Evolutionary conservation across 1,140 invertebrate genomes (phyloP).

Genomic region (Parasteatoda tepidariorum): DNA sequence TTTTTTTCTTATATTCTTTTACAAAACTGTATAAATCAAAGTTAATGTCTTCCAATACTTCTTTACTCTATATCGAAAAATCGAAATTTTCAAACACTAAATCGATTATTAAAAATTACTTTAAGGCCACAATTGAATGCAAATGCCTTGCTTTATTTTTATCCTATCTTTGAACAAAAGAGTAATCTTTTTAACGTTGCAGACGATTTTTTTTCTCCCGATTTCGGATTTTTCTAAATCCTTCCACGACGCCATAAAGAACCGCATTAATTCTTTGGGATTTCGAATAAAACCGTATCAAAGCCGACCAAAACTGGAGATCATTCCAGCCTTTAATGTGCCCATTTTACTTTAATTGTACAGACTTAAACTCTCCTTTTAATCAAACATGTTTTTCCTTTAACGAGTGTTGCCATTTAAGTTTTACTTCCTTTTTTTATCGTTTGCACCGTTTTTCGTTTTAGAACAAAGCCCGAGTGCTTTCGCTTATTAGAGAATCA

Average conservation of each 20-base stretch:
- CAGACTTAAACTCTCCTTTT: not conserved
- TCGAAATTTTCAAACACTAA: constrained; percentile 23
- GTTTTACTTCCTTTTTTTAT: constrained; percentile 2
- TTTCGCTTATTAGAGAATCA: constrained; percentile 18
- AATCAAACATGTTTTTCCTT: constrained; percentile 6
- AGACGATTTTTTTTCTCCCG: not conserved
- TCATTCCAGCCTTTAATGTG: constrained; percentile 12
- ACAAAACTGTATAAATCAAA: not conserved
- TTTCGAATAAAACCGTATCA: not conserved
- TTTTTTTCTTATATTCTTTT: not conserved
- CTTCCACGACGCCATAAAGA: not conserved
- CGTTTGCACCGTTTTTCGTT: not conserved
- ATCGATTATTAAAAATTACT: constrained; percentile 57
- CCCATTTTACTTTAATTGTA: constrained; percentile 24
- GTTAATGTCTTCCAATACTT: constrained; percentile 31
- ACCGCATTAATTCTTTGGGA: not conserved
- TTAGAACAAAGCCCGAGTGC: not conserved
- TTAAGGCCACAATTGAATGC: constrained; percentile 45
- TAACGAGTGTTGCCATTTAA: not conserved
- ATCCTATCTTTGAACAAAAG: constrained; percentile 15
- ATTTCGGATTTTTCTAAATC: constrained; percentile 29
- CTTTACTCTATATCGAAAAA: constrained; percentile 35
- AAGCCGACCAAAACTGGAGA: constrained; percentile 6
- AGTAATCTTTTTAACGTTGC: constrained; percentile 11
- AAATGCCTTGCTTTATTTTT: constrained; percentile 18